Evolutionary conservation across 2,888 invertebrate species (phyloP), one percentile per base, ranked within the genome.

Genomic region (Drosophila kambysellisi): DNA sequence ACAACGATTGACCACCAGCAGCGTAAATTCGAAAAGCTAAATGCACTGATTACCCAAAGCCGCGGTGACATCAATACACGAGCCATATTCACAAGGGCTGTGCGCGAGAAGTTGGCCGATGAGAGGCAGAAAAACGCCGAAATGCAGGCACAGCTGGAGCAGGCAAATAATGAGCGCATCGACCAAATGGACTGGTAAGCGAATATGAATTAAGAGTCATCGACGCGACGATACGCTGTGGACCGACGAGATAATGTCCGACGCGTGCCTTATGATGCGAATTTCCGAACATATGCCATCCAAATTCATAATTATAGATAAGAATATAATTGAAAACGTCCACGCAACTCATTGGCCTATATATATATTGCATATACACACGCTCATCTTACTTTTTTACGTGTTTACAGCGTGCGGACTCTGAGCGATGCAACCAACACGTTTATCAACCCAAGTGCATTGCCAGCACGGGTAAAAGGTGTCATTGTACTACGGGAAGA

Each of bases 391-490:
- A 25, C 25, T 25, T 2, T 25, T 25, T 66, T 32, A 25, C 8
- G 1, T 46, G 12, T 12, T 70, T 70, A 25, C 57, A 88, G 88
- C 58, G 74, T 79, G 30, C 86, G 74, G 46, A 59, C 33, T 9
- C 51, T 88, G 15, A 79, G 79, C n/a, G 67, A 79, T 17, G 70
- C 70, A 29, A 84, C 79, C 32, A 82, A 76, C 11, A 88, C 70
- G 1, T 79, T 66, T 9, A 62, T 88, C 3, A 89, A 88, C 9
- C 32, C 60, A 0, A 69, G 54, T 0, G 77, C 75, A 7, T 50
- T 88, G 54, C 86, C 89, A 12, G 56, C 58, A 30, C 73, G 75
- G n/a, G 20, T 86, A 0, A 78, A 81, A 61, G 88, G 88, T 7
- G 70, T 79, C 29, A 52, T 66, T 11, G 54, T 76, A 17, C 29